Evolutionary conservation across 2,113 vertebrate genomes (phyloP).

Genomic region (Gymnarchus niloticus): DNA sequence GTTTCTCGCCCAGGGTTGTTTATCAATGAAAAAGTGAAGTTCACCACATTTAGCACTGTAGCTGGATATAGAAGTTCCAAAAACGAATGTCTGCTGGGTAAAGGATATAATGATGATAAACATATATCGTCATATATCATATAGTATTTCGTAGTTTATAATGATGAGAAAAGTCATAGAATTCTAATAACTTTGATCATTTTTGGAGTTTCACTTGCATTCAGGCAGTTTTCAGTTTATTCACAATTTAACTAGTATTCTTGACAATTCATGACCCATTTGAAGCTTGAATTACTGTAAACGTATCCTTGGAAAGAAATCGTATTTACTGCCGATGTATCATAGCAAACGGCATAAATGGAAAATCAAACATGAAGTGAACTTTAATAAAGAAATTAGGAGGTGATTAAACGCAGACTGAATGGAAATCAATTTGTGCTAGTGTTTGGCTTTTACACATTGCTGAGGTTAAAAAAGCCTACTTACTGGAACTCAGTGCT

Average conservation of each 20-base stretch:
- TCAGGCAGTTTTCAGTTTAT: background rate
- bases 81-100: background rate
- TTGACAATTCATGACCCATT: background rate
- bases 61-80: background rate
- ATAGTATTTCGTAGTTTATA: background rate
- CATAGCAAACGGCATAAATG: background rate
- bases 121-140: too few species aligned
- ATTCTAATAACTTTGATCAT: background rate
- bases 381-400: conserved; percentile 6
- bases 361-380: conserved; percentile 16
- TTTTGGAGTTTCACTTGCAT: background rate
- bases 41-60: background rate
- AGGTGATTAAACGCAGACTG: background rate
- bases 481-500: background rate
- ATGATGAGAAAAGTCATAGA: background rate
- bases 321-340: background rate
- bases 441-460: background rate
- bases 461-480: background rate
- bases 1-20: background rate
- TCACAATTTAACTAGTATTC: background rate
- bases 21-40: background rate
- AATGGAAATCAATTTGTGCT: conserved; percentile 5
- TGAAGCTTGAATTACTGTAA: background rate
- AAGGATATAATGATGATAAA: background rate
- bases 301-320: background rate